Conservation (phyloP, 2,797 vertebrate species). For the Delichon dasypus region DNA sequence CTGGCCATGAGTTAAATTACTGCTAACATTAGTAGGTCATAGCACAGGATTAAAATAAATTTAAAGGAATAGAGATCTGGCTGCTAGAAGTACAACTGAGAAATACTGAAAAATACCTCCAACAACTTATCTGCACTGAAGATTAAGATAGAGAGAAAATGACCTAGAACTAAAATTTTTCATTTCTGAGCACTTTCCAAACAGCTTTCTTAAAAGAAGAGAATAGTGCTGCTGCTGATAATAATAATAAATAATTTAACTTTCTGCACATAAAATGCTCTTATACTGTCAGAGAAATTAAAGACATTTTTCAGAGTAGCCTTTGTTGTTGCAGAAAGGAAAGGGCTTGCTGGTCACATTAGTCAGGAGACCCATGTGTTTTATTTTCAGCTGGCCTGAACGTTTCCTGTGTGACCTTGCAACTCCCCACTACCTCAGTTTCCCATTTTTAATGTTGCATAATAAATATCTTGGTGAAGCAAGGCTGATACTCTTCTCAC, state of each 20-base stretch:
- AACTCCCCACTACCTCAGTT: conserved; percentile 1
- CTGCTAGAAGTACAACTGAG: background rate
- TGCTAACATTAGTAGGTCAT: background rate
- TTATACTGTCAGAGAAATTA: background rate
- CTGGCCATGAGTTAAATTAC: conserved; percentile 14
- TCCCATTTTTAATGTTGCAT: conserved; percentile 7
- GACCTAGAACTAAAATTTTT: background rate
- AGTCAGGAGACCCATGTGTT: conserved; percentile 7
- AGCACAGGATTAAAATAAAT: background rate
- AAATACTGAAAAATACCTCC: background rate
- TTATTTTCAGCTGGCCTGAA: conserved; percentile 31
- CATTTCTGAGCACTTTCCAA: background rate
- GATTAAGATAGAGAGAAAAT: background rate
- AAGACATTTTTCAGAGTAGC: background rate
- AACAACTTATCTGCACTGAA: background rate
- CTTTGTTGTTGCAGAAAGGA: conserved; percentile 5
- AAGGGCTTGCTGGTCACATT: background rate
- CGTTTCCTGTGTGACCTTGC: conserved; percentile 29
- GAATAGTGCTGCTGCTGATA: background rate
- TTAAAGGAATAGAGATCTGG: background rate
- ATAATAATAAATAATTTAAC: background rate
- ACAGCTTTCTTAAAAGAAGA: background rate
- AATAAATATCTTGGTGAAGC: background rate
- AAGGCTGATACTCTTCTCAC: background rate
- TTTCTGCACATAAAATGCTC: background rate